Evolutionary conservation across 2,797 vertebrate genomes (phyloP).

Genomic region (Pseudochirops cupreus): DNA sequence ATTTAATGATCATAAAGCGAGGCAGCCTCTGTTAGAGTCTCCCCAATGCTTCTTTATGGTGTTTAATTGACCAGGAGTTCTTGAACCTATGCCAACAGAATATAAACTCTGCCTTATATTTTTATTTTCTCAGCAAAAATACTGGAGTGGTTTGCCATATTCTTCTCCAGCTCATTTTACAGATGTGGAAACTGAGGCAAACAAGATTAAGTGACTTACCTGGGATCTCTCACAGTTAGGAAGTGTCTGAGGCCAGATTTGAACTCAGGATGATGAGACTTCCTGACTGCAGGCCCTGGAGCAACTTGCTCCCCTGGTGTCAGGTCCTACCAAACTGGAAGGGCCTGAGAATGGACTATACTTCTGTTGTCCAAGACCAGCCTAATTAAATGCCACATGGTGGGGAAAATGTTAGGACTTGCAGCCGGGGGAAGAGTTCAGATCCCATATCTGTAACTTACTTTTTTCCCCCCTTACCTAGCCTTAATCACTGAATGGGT

Average conservation of each 20-base stretch:
- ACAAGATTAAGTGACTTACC: neutral
- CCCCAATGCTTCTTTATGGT: neutral
- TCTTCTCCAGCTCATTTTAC: neutral
- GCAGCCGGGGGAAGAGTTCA: neutral
- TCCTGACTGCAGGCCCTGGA: neutral
- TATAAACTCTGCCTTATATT: neutral
- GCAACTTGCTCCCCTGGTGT: neutral
- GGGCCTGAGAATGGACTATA: neutral
- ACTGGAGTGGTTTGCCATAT: neutral
- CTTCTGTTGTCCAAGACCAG: neutral
- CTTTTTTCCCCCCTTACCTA: neutral
- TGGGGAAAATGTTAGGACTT: neutral
- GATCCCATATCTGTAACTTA: neutral
- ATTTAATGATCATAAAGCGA: neutral
- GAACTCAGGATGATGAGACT: neutral
- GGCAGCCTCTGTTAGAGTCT: neutral
- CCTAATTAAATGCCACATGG: neutral
- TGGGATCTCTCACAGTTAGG: neutral
- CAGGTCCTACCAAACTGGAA: neutral
- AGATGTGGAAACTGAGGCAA: neutral
- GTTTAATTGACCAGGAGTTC: neutral
- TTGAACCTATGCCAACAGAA: neutral
- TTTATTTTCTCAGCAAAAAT: neutral
- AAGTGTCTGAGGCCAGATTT: neutral
- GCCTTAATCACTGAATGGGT: neutral